Conservation (phyloP, 2,797 vertebrate genomes). For the Micrastur ruficollis region DNA sequence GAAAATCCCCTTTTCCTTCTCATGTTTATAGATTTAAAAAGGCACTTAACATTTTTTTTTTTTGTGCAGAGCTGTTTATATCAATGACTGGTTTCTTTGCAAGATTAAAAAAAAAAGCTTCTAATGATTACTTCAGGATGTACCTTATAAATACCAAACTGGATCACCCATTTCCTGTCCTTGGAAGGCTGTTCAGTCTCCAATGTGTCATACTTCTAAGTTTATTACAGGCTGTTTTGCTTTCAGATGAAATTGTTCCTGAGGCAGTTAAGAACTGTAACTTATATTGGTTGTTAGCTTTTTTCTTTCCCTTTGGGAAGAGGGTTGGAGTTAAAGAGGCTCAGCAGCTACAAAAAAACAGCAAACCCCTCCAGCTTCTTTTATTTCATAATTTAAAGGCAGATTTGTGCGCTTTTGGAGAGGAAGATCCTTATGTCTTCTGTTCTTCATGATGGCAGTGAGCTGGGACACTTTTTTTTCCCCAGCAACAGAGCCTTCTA, state of each 20-base stretch:
- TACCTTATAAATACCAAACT: background rate
- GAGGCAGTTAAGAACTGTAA: background rate
- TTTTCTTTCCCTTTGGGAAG: background rate
- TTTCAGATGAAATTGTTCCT: background rate
- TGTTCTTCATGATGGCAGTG: background rate
- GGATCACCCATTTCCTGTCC: background rate
- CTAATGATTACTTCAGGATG: background rate
- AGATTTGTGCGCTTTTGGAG: background rate
- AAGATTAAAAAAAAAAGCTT: background rate
- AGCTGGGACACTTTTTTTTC: background rate
- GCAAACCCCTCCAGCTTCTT: background rate
- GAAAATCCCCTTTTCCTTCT: background rate
- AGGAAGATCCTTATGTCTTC: fast-evolving
- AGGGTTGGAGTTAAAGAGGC: background rate
- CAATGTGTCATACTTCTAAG: background rate
- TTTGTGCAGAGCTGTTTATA: background rate
- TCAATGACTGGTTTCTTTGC: background rate
- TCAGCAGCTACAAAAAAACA: background rate
- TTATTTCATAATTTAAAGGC: background rate
- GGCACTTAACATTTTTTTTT: background rate
- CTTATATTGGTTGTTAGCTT: background rate
- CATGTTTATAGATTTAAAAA: background rate
- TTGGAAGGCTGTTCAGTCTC: background rate
- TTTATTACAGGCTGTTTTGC: background rate
- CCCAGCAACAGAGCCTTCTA: background rate